Percentiles rank a stretch among this genome's conserved stretches.
phyloP scores from a whole-genome alignment of 2,888 invertebrate species.

The Dichetophora obliterata region DNA sequence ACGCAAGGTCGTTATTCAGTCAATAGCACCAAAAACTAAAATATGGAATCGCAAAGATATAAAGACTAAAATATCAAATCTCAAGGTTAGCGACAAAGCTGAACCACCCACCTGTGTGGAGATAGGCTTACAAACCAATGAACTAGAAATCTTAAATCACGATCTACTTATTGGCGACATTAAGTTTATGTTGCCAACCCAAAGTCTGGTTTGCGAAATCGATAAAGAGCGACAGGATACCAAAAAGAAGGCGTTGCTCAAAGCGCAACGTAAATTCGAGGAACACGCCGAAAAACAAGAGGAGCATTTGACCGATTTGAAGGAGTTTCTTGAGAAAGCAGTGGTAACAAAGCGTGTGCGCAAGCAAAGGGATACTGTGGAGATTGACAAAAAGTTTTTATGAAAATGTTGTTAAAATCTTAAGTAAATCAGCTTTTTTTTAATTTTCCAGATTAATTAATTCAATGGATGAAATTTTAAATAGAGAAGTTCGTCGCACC shows the following conservation, averaged over 20 bases:
- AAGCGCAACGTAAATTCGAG: slow-evolving; percentile 55
- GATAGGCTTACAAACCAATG: slow-evolving; percentile 55
- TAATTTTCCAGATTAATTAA: slow-evolving; percentile 50
- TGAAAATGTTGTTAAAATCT: not conserved
- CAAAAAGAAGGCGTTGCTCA: slow-evolving; percentile 46
- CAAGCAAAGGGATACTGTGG: slow-evolving; percentile 14
- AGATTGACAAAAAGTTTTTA: slow-evolving; percentile 7
- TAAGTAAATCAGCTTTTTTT: not conserved
- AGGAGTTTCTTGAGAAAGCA: slow-evolving; percentile 59
- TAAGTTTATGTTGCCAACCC: slow-evolving; percentile 56
- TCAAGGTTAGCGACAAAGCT: slow-evolving; percentile 19
- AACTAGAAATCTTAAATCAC: slow-evolving; percentile 59
- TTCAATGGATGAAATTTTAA: slow-evolving; percentile 61
- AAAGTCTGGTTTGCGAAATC: slow-evolving; percentile 52
- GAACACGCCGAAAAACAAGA: slow-evolving; percentile 57
- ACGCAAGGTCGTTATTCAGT: not conserved
- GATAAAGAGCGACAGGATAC: slow-evolving; percentile 51
- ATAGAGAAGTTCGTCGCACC: slow-evolving; percentile 54
- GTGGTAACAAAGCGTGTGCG: slow-evolving; percentile 55
- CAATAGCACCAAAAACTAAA: not conserved
- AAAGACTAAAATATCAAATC: slow-evolving; percentile 3
- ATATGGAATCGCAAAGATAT: slow-evolving; percentile 34
- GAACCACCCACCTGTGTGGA: not conserved
- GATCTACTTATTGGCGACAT: slow-evolving; percentile 56
- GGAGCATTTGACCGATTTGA: slow-evolving; percentile 60